Conservation (phyloP, 2,113 vertebrate species). For the Taxidea taxus region DNA sequence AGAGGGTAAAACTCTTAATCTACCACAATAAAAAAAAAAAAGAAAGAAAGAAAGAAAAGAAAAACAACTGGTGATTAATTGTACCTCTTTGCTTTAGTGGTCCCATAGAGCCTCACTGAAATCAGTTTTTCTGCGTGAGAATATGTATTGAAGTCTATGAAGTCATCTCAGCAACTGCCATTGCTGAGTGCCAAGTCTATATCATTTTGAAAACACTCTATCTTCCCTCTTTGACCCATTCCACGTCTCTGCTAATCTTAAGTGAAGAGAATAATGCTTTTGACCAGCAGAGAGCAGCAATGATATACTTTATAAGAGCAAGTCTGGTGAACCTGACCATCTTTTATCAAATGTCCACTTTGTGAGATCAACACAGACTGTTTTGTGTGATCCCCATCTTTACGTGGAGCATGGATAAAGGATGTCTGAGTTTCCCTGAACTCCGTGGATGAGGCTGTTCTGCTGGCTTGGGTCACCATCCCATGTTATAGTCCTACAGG, state of each 20-base stretch:
- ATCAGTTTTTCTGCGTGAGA: neutral
- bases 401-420: neutral
- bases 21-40: neutral
- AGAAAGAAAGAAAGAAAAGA: too few species aligned
- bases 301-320: conserved; percentile 68
- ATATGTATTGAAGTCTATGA: neutral
- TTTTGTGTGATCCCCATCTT: neutral
- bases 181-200: neutral
- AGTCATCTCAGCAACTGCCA: neutral
- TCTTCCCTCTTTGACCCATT: neutral
- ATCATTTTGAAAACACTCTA: neutral
- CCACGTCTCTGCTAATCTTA: neutral
- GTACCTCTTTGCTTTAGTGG: neutral
- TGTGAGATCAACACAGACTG: neutral
- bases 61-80: neutral
- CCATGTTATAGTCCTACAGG: too few species aligned
- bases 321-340: conserved; percentile 49
- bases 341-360: neutral
- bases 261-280: conserved; percentile 70
- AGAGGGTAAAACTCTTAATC: neutral
- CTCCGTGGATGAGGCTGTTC: neutral
- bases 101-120: neutral
- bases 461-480: neutral
- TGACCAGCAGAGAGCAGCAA: conserved; percentile 87
- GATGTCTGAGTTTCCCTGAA: neutral